Evolutionary conservation across 1,140 invertebrate species (phyloP).

Genomic region (Subanguina moxae): DNA sequence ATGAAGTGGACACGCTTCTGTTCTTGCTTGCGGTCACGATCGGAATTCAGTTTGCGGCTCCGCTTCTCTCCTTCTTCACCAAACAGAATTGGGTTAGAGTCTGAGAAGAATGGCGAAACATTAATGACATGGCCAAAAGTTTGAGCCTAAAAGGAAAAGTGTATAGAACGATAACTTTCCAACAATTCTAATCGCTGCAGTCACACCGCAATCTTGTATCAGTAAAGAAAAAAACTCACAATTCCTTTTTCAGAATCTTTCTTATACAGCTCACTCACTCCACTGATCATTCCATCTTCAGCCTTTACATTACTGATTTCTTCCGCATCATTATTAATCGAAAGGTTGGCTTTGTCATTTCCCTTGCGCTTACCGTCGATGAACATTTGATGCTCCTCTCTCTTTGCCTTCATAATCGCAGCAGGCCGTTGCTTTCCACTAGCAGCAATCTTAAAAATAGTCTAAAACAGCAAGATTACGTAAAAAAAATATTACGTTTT

Average conservation of each 20-base stretch:
- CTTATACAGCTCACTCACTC: not conserved
- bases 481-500: not conserved
- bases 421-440: slow-evolving; percentile 69
- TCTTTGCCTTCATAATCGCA: slow-evolving; percentile 64
- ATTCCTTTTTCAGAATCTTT: slow-evolving; percentile 15
- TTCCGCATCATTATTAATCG: slow-evolving; percentile 62
- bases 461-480: slow-evolving; percentile 71
- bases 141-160: slow-evolving; percentile 49
- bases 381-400: slow-evolving; percentile 49
- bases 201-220: no score
- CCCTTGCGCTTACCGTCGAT: slow-evolving; percentile 26
- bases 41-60: not conserved
- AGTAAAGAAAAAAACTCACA: no score
- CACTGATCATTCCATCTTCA: not conserved
- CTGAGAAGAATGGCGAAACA: slow-evolving; percentile 4
- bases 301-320: not conserved
- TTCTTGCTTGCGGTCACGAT: slow-evolving; percentile 27
- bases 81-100: not conserved
- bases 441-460: slow-evolving; percentile 84
- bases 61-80: not conserved
- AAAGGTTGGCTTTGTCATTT: slow-evolving; percentile 21
- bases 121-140: slow-evolving; percentile 61
- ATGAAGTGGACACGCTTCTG: slow-evolving; percentile 77
- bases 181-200: slow-evolving; percentile 47
- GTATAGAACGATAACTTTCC: no score